Conservation (phyloP, 2,113 vertebrate genomes). For the Condylura cristata region DNA sequence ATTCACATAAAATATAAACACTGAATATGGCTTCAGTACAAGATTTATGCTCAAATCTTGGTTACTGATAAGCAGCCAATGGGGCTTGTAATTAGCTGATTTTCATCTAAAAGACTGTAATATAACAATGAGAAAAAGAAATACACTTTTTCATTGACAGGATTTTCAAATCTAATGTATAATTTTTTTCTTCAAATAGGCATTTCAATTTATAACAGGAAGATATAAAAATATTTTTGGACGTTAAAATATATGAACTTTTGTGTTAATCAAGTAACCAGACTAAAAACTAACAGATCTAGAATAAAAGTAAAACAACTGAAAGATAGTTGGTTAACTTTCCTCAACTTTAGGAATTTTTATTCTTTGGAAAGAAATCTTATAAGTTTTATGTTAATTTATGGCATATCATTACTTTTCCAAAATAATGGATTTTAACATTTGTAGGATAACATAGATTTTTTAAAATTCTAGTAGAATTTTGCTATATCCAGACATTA, state of each 20-base stretch:
- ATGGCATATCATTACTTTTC: neutral
- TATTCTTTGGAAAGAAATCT: neutral
- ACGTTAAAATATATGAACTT: neutral
- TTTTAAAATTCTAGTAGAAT: conserved; percentile 17
- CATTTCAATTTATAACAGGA: conserved; percentile 10
- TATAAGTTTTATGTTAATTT: conserved; percentile 20
- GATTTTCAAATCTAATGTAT: neutral
- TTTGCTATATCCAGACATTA: neutral
- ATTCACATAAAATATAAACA: conserved; percentile 15
- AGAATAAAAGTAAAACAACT: conserved; percentile 9
- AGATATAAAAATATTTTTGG: neutral
- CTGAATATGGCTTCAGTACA: neutral
- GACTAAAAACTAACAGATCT: neutral
- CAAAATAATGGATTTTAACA: neutral
- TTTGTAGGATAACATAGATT: neutral
- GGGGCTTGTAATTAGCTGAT: neutral
- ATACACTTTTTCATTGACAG: neutral
- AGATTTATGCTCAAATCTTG: neutral
- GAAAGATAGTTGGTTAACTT: neutral
- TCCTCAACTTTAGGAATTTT: neutral
- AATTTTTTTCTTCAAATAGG: neutral
- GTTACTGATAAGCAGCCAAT: neutral
- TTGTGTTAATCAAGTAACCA: neutral
- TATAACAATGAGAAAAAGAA: neutral
- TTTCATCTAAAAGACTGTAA: neutral